phyloP scores from a whole-genome alignment of 2,113 vertebrate genomes.

The Melierax canorus region DNA sequence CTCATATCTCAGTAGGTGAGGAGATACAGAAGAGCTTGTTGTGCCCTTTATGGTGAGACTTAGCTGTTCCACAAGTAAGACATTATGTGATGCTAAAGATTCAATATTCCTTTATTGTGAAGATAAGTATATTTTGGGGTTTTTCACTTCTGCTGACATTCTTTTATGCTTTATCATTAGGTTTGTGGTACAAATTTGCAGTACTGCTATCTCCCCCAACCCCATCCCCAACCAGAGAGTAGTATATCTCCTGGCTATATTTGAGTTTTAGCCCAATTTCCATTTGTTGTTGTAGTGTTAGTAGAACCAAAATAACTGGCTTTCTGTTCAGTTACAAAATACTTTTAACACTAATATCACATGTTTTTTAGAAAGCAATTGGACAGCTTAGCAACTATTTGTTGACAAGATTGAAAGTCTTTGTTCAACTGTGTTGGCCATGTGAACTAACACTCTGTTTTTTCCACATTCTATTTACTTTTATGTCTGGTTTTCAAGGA shows the following conservation, averaged over 20 bases:
- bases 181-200: not conserved
- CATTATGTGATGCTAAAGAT: fast-evolving
- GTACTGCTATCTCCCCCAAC: not conserved
- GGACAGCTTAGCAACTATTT: not conserved
- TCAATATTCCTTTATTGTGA: not conserved
- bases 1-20: not conserved
- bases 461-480: not conserved
- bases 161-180: not conserved
- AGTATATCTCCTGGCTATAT: not conserved
- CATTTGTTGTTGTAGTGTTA: not conserved
- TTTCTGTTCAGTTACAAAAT: not conserved
- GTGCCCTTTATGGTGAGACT: not conserved
- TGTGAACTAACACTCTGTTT: not conserved
- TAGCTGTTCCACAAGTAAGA: not conserved
- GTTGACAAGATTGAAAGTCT: not conserved
- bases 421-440: not conserved
- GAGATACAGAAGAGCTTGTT: not conserved
- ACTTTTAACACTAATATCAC: not conserved
- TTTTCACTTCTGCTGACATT: not conserved
- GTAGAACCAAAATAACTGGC: not conserved
- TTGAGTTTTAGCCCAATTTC: not conserved
- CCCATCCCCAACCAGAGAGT: not conserved
- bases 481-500: not conserved
- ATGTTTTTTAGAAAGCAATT: not conserved
- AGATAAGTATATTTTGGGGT: not conserved